Evolutionary conservation across 2,113 vertebrate species (phyloP), one percentile per base, ranked within the genome.

Genomic region (Pithys albifrons): DNA sequence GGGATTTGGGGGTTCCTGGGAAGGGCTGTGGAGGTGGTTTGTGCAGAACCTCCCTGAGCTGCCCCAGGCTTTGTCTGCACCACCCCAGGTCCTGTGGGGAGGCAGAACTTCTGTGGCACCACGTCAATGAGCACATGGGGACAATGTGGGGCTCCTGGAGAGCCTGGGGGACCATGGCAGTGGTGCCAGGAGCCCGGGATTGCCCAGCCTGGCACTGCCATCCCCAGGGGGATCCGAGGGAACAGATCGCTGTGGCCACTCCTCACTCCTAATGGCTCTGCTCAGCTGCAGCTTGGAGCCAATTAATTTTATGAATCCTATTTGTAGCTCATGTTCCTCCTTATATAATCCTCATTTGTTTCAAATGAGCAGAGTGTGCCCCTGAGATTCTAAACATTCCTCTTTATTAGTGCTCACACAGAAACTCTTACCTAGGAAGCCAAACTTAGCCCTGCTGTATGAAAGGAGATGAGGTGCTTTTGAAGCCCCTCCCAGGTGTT

Each of bases 291-390:
- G 81, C 74, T 87, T 10, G 9, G 15, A 45, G 82, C 27, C 93
- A 81, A 92, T 95, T 95, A 94, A 94, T 94, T 86, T 81, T 81
- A 85, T 75, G 87, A 93, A 84, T 87, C 74, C 87, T 90, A 72
- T 92, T 93, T 95, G 95, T 85, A 91, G 73, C 80, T 80, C 89
- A 7, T 35, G 27, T 55, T 91, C 80, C 73, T 82, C 74, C 81
- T 95, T 92, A 85, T 31, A 57, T 92, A 95, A 93, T 75, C 82
- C 93, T 94, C 78, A 92, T 96, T 96, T 91, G 89, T 89, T 95
- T 90, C 88, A 92, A 93, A 91, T 28, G 81, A 94, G 81, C 59
- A 9, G 89, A 88, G 57, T 35, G 81, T 76, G 73, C 90, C 90
- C 88, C 72, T 77, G 91, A 93, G 92, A 88, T 79, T 94, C 89